Evolutionary conservation across 2,888 invertebrate genomes (phyloP).

Genomic region (Ormyrus thymus): DNA sequence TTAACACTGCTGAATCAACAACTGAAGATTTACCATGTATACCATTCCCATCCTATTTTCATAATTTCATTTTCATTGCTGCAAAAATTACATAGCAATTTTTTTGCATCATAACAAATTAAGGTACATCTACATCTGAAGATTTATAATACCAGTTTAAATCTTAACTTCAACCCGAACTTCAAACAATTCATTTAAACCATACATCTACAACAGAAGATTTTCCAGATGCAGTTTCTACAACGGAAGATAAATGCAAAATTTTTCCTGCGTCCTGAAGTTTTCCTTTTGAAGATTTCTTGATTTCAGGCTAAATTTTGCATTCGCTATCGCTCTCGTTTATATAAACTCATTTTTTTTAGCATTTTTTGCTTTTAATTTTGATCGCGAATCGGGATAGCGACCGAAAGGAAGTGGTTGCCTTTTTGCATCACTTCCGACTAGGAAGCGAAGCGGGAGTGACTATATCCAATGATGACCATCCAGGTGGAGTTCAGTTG

Average conservation of each 20-base stretch:
- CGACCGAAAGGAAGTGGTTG: slow-evolving; percentile 49
- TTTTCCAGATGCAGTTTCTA: too few relatives aligned
- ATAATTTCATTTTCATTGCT: too few relatives aligned
- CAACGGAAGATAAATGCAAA: not conserved
- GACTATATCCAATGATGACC: slow-evolving; percentile 10
- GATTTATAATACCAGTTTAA: too few relatives aligned
- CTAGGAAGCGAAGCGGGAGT: slow-evolving; percentile 55
- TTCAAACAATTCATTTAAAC: too few relatives aligned
- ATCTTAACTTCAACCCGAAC: too few relatives aligned
- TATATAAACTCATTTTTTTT: slow-evolving; percentile 14
- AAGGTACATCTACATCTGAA: too few relatives aligned
- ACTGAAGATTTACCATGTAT: too few relatives aligned
- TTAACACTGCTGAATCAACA: too few relatives aligned
- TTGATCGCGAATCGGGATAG: slow-evolving; percentile 27
- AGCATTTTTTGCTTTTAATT: slow-evolving; percentile 10
- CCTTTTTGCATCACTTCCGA: slow-evolving; percentile 45
- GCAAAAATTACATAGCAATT: not conserved
- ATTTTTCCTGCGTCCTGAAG: slow-evolving; percentile 38
- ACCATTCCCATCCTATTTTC: too few relatives aligned
- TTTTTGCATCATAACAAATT: not conserved
- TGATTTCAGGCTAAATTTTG: slow-evolving; percentile 31
- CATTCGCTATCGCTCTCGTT: slow-evolving; percentile 22
- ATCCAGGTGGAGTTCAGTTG: not conserved
- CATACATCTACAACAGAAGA: too few relatives aligned
- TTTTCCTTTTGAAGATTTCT: slow-evolving; percentile 51